A percentile compares a stretch with the other conserved stretches of the same genome.
phyloP scores from a whole-genome alignment of 2,113 vertebrate genomes.

The Prietella phreatophila region DNA sequence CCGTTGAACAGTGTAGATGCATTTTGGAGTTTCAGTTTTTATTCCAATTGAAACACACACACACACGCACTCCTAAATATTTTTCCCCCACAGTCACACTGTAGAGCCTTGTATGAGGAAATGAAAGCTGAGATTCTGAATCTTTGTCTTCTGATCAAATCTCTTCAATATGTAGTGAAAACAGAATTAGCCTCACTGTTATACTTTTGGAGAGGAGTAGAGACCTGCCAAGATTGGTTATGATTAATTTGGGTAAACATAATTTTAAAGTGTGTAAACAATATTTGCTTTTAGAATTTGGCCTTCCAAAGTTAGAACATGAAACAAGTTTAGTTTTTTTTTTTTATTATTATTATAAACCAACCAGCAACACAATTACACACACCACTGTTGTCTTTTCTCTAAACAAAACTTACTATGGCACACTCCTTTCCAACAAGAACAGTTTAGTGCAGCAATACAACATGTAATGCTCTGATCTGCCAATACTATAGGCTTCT shows the following conservation, averaged over 20 bases:
- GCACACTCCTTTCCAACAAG: not conserved
- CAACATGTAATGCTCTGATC: not conserved
- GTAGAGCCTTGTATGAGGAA: no score
- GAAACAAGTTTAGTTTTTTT: not conserved
- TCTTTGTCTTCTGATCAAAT: no score
- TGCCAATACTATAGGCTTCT: not conserved
- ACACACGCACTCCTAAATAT: no score
- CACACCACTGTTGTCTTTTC: not conserved
- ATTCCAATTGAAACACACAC: no score
- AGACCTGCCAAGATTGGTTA: not conserved
- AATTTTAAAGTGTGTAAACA: not conserved
- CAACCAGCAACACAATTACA: not conserved
- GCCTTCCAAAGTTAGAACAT: not conserved
- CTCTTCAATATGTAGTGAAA: no score
- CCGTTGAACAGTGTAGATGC: no score
- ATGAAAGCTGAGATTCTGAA: no score
- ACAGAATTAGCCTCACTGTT: no score
- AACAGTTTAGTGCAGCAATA: not conserved
- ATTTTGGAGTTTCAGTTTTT: no score
- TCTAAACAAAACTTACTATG: not conserved
- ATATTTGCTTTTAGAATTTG: not conserved
- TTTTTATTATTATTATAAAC: constrained; percentile 4
- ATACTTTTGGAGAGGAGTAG: not conserved
- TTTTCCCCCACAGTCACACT: no score
- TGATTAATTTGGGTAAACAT: not conserved